Evolutionary conservation across 2,888 invertebrate species (phyloP).

Genomic region (Drosophila ezoana): DNA sequence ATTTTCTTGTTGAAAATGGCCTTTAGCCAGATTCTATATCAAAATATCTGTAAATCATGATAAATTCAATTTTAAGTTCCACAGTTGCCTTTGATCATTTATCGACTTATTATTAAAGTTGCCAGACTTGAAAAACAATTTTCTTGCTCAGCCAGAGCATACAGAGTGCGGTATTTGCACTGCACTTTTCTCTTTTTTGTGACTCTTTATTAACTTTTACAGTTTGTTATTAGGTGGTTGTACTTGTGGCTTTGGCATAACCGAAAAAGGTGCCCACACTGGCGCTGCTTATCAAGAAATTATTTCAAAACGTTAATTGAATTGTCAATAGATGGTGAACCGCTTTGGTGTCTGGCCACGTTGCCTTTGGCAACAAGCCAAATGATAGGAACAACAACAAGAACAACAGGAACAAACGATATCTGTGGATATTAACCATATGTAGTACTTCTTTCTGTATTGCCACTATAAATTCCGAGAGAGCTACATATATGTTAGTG

Average conservation of each 20-base stretch:
- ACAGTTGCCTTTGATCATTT: no score
- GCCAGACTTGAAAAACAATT: background rate
- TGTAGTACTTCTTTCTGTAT: conserved; percentile 32
- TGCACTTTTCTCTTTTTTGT: background rate
- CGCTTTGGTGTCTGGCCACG: conserved; percentile 39
- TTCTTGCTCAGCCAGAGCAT: conserved; percentile 25
- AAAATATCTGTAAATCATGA: no score
- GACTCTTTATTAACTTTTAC: conserved; percentile 52
- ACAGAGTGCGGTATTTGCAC: background rate
- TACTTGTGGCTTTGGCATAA: conserved; percentile 26
- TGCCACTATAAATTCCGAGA: conserved; percentile 56
- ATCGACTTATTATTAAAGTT: background rate
- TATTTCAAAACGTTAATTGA: conserved; percentile 79
- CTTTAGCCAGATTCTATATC: no score
- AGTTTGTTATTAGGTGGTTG: conserved; percentile 52
- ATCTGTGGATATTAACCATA: conserved; percentile 34
- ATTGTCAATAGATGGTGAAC: conserved; percentile 74
- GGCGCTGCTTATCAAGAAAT: conserved; percentile 65
- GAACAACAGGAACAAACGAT: conserved; percentile 15
- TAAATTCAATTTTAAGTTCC: no score
- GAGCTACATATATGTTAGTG: conserved; percentile 37
- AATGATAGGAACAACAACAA: conserved; percentile 56
- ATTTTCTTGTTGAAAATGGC: no score
- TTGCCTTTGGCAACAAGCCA: conserved; percentile 61
- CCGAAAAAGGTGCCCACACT: conserved; percentile 44